Percentiles rank a stretch among this genome's conserved stretches.
Evolutionary conservation across 2,797 vertebrate genomes (phyloP).

Genomic region (Hephaestus fuliginosus): DNA sequence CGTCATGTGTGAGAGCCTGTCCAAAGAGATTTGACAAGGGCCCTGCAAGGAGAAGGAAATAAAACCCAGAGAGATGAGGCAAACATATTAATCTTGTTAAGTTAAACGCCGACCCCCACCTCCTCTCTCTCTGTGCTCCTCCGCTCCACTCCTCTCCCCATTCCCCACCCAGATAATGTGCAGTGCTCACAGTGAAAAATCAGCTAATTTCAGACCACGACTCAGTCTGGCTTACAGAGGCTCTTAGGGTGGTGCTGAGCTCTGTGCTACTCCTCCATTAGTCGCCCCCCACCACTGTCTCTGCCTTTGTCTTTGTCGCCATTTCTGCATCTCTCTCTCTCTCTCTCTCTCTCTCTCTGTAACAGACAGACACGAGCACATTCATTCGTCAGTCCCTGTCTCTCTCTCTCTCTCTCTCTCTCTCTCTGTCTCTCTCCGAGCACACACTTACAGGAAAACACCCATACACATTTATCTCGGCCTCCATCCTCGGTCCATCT

Average conservation of each 20-base stretch:
- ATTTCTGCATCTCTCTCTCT: slow-evolving; percentile 59
- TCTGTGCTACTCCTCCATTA: slow-evolving; percentile 76
- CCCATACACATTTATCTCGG: slow-evolving; percentile 72
- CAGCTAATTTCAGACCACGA: slow-evolving; percentile 84
- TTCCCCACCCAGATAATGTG: slow-evolving; percentile 78
- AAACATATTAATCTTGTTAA: slow-evolving; percentile 84
- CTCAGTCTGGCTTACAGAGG: slow-evolving; percentile 79
- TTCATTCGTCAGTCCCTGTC: slow-evolving; percentile 55
- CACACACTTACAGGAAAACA: slow-evolving; percentile 70
- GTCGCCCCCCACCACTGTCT: slow-evolving; percentile 66
- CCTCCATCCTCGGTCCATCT: slow-evolving; percentile 65
- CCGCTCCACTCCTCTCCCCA: slow-evolving; percentile 59
- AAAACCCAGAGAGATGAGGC: slow-evolving; percentile 74
- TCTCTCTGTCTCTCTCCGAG: slow-evolving; percentile 21
- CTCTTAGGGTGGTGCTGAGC: slow-evolving; percentile 80
- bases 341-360: slow-evolving; percentile 26
- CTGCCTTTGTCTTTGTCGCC: slow-evolving; percentile 71
- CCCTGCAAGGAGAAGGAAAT: slow-evolving; percentile 83
- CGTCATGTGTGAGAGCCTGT: slow-evolving; percentile 80
- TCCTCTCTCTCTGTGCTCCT: slow-evolving; percentile 55
- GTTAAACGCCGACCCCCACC: slow-evolving; percentile 79
- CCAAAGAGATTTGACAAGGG: slow-evolving; percentile 86
- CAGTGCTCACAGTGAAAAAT: slow-evolving; percentile 82
- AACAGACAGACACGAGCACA: slow-evolving; percentile 44
- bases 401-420: slow-evolving; percentile 24